Conservation (phyloP, 2,797 vertebrate species). For the Fratercula arctica region DNA sequence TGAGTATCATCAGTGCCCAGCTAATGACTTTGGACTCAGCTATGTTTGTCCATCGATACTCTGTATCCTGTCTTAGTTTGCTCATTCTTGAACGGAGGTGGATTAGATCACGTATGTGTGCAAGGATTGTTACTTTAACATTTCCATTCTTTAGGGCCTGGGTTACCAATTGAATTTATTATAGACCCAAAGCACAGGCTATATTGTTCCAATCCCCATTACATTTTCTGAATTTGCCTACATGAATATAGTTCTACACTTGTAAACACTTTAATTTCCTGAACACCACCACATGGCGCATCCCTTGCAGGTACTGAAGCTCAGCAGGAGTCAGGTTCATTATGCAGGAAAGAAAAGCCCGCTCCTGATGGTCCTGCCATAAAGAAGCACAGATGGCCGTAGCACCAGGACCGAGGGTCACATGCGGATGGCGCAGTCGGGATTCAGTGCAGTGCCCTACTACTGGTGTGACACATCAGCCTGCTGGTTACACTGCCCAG, state of each 20-base stretch:
- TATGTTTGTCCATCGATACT: not conserved
- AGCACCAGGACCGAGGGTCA: not conserved
- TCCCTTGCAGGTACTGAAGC: not conserved
- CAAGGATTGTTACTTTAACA: not conserved
- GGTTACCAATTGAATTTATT: not conserved
- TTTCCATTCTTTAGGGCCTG: not conserved
- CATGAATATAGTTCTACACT: not conserved
- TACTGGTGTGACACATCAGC: not conserved
- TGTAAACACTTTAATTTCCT: not conserved
- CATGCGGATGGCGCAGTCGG: fast-evolving
- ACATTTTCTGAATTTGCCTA: not conserved
- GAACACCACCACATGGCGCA: not conserved
- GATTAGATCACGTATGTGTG: not conserved
- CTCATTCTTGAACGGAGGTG: not conserved
- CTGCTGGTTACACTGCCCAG: not conserved
- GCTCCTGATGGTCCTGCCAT: not conserved
- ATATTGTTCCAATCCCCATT: not conserved
- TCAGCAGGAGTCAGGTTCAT: not conserved
- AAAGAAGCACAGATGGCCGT: not conserved
- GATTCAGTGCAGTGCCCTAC: not conserved
- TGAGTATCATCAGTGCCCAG: not conserved
- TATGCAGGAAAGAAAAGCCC: not conserved
- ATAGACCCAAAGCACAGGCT: not conserved
- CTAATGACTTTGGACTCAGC: not conserved
- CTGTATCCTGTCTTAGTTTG: not conserved